These are phyloP conservation scores for Pelvicachromis taeniatus DNA, from an alignment of 2,113 vertebrate genomes.

Conservation along the genomic window DNA sequence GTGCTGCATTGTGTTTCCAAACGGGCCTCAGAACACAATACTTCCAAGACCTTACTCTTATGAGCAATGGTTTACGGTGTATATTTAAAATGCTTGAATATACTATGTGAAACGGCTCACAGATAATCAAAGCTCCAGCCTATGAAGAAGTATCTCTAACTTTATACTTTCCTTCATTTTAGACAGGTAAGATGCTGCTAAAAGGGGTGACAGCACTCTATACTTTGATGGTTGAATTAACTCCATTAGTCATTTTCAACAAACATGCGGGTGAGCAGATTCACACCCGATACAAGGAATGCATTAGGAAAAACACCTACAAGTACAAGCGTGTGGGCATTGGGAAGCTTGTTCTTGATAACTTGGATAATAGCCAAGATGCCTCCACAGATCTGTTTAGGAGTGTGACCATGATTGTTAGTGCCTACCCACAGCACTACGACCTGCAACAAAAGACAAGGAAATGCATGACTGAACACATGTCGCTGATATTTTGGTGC, in stretches of 20 bases:
- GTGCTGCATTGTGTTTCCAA: neutral
- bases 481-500: neutral
- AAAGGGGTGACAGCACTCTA: neutral
- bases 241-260: neutral
- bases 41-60: neutral
- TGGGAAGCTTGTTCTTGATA: slow-evolving; percentile 80
- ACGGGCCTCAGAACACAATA: neutral
- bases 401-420: slow-evolving; percentile 83
- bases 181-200: neutral
- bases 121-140: neutral
- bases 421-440: slow-evolving; percentile 90
- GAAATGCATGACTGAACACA: neutral
- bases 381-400: slow-evolving; percentile 82
- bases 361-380: slow-evolving; percentile 81
- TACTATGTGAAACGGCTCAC: neutral
- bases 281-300: neutral
- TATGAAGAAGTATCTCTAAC: neutral
- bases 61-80: neutral
- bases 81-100: neutral
- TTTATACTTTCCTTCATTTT: neutral
- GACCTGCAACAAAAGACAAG: slow-evolving; percentile 68
- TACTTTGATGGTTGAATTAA: neutral
- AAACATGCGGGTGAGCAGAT: neutral
- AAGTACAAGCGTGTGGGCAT: slow-evolving; percentile 80
- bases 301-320: slow-evolving; percentile 65